Conservation (phyloP, 2,888 invertebrate species). For the Pasiphila rectangulata region DNA sequence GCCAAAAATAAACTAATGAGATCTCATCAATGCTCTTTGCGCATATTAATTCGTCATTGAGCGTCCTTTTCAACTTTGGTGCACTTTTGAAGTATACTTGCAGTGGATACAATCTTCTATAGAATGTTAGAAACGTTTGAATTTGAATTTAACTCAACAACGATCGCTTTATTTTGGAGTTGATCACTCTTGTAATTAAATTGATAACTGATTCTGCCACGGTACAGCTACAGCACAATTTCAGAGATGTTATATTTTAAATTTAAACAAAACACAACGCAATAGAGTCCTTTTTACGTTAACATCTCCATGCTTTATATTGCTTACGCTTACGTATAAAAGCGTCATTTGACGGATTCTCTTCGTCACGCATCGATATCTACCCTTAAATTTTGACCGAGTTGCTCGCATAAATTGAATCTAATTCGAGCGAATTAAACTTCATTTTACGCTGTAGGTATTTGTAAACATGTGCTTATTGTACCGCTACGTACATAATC, state of each 20-base stretch:
- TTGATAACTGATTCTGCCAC: no score
- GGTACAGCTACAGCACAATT: no score
- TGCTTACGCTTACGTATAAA: not conserved
- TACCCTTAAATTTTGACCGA: constrained; percentile 1
- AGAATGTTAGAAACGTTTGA: no score
- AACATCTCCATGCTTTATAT: not conserved
- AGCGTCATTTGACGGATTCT: constrained; percentile 1
- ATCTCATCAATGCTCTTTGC: constrained; percentile 21
- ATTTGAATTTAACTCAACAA: no score
- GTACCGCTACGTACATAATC: constrained; percentile 27
- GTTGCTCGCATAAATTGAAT: not conserved
- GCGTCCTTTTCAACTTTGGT: constrained; percentile 6
- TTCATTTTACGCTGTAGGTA: not conserved
- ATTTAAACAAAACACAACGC: not conserved
- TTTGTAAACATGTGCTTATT: constrained; percentile 20
- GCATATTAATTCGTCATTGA: constrained; percentile 29
- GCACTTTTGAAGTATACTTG: no score
- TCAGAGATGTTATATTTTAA: no score
- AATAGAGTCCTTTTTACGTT: not conserved
- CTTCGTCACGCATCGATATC: not conserved
- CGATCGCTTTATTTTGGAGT: no score
- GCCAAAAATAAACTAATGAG: constrained; percentile 23
- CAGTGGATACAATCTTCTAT: no score
- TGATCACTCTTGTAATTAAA: no score
- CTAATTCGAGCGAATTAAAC: not conserved